These are phyloP conservation scores for Pterocles gutturalis DNA, from an alignment of 2,113 vertebrate species.

Conservation along the genomic window DNA sequence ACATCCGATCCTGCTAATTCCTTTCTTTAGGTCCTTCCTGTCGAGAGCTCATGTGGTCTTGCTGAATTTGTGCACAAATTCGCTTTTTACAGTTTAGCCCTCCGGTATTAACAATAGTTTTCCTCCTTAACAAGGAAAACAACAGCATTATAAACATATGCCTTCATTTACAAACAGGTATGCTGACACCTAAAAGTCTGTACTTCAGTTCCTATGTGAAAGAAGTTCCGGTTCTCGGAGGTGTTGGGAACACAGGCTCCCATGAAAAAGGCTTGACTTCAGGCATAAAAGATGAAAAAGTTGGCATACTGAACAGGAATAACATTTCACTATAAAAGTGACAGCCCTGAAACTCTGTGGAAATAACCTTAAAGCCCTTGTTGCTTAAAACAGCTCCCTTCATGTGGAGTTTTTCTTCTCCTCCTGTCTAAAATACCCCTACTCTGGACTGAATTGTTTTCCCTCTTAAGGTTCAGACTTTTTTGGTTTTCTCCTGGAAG, in stretches of 20 bases:
- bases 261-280: not conserved
- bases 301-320: not conserved
- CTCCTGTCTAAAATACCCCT: not conserved
- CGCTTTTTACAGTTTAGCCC: not conserved
- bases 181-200: not conserved
- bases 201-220: not conserved
- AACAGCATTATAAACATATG: not conserved
- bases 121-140: not conserved
- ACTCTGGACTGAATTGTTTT: not conserved
- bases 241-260: not conserved
- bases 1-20: conserved; percentile 50
- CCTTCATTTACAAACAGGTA: conserved; percentile 8
- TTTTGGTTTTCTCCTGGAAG: not conserved
- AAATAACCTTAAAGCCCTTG: not conserved
- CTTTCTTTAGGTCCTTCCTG: conserved; percentile 57
- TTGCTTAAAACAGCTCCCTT: not conserved
- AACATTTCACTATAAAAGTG: not conserved
- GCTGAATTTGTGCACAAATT: conserved; percentile 20
- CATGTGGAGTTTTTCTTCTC: not conserved
- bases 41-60: conserved; percentile 26
- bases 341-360: not conserved
- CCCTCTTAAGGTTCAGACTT: not conserved
- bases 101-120: conserved; percentile 8
- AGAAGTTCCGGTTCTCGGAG: not conserved
- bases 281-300: not conserved